Conservation (phyloP, 1,140 invertebrate genomes). For the Lamellibrachia luymesi region DNA sequence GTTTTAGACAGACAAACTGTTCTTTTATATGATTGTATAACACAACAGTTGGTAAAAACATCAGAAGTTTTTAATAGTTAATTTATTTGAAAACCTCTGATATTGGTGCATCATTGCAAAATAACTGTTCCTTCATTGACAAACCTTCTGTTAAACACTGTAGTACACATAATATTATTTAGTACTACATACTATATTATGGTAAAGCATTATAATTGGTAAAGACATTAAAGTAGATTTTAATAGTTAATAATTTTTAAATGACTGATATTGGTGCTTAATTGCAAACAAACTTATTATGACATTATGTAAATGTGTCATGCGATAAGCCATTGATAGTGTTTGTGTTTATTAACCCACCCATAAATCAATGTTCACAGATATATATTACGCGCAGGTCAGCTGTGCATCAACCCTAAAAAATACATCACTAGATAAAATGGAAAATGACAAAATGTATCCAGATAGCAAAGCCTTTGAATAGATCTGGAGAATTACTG, state of each 20-base stretch:
- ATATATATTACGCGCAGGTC: background rate
- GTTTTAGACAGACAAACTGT: background rate
- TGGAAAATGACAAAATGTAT: background rate
- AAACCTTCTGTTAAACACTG: too few species aligned
- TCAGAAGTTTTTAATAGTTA: too few species aligned
- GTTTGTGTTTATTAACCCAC: background rate
- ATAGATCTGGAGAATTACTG: background rate
- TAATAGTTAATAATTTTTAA: background rate
- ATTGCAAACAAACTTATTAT: background rate
- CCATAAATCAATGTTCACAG: background rate
- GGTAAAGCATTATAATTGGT: too few species aligned
- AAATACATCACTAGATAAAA: background rate
- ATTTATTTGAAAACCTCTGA: too few species aligned
- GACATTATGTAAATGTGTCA: background rate
- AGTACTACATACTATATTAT: too few species aligned
- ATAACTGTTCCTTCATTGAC: too few species aligned
- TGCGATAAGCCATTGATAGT: background rate
- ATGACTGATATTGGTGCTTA: background rate
- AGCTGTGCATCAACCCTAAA: background rate
- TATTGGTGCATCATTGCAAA: too few species aligned
- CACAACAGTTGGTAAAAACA: background rate
- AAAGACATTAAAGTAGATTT: too few species aligned
- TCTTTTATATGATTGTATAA: background rate
- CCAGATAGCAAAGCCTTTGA: background rate
- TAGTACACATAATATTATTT: too few species aligned